Evolutionary conservation across 2,888 invertebrate species (phyloP), one percentile per base, ranked within the genome.

Genomic region (Dasysyrphus albostriatus): DNA sequence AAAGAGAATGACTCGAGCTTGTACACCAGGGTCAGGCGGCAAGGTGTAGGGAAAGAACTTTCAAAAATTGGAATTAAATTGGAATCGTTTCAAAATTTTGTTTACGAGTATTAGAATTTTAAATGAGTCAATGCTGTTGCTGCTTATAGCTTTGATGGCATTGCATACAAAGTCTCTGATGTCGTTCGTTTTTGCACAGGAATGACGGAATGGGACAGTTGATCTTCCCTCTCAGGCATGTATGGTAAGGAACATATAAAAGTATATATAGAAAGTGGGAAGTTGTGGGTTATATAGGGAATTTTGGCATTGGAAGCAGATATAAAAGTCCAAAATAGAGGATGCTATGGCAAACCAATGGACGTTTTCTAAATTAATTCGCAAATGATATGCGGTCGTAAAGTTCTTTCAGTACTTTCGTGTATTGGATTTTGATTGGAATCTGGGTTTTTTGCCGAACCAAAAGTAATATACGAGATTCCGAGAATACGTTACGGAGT

Each of bases 11-110:
- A 16, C 5, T 10, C 10, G 9, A 5, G 7, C 5, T 0, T 32
- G 19, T n/a, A n/a, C 12, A 16, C 0, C 9, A 19, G 10, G 14
- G n/a, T 5, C 24, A 72, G 7, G 5, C 29, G 32, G 29, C 14
- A 39, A 14, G 54, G 10, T 51, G 14, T 19, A 1, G 54, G 5
- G 34, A 34, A 81, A 16, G 59, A 87, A 83, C 83, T 88, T 88
- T 88, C 72, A 82, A 87, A 83, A 88, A 83, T 80, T 80, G 79
- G 88, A 88, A 88, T 88, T 88, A 88, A 88, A 88, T 83, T 88
- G 88, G 83, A 88, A 88, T 88, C 88, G 88, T 88, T 88, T 88
- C 79, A 83, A 88, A 83, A 83, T 88, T 83, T 88, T 88, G 88
- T 88, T 83, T 88, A 76, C 88, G 72, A 83, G 67, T 69, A 76